Evolutionary conservation across 1,140 invertebrate genomes (phyloP), one percentile per base, ranked within the genome.

Genomic region (Hormaphis cornu): DNA sequence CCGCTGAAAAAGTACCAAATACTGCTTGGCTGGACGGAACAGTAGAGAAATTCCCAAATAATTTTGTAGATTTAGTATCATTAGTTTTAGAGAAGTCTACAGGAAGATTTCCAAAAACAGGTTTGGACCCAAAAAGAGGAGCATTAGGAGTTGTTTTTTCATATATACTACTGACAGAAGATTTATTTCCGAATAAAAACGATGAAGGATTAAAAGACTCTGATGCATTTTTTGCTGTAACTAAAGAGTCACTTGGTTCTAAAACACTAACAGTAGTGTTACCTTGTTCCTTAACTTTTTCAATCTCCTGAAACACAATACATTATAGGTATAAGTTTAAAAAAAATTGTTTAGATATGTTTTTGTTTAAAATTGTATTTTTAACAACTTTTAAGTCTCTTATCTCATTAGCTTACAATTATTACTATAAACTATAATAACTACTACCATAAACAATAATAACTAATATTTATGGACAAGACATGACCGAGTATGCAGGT

Each of bases 141-240:
- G 12, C 5, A 48, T n/a, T 26, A 3, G 44, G 2, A 24, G 61
- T 22, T 18, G 28, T 24, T 30, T 66, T 66, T 24, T 48, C 42
- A 22, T 50, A 66, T 16, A 48, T 33, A 16, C 26, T 66, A 0
- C 20, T 42, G n/a, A n/a, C n/a, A 18, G 61, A 50, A 66, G 61
- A 48, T 50, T 66, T 66, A 48, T 66, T 14, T 0, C 61, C 61
- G 50, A 66, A 66, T 35, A 48, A 22, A 30, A 66, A 66, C 16
- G 61, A 35, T 6, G 37, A 18, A 63, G 40, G n/a, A 16, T 46
- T 44, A 30, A 63, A 63, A 22, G 61, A 22, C 7, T 30, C 44
- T 3, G 61, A 24, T 20, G 1, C 4, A n/a, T 48, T 48, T 33
- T 66, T 66, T 20, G 28, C 50, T 35, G 30, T 24, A 3, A 35